A percentile compares a stretch with the other conserved stretches of the same genome.
Conservation (phyloP, 2,888 invertebrate species). For the Dolichopus griseipennis region DNA sequence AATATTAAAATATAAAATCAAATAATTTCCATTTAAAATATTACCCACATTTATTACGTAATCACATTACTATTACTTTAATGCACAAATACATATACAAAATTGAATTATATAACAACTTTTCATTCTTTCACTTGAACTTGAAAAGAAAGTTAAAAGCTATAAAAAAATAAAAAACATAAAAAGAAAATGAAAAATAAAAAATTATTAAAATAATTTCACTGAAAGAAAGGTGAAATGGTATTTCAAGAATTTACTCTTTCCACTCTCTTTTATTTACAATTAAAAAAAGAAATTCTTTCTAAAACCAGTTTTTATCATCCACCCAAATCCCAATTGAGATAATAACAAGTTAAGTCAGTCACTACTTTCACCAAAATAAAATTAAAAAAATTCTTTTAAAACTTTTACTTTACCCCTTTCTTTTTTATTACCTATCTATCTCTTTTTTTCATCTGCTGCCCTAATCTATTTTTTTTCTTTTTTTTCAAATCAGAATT, state of each 20-base stretch:
- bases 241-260: not conserved
- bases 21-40: no score
- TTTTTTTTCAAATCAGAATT: no score
- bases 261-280: not conserved
- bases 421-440: no score
- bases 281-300: not conserved
- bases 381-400: no score
- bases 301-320: not conserved
- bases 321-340: no score
- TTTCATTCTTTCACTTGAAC: not conserved
- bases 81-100: not conserved
- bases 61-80: no score
- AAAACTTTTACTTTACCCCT: no score
- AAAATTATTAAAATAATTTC: not conserved
- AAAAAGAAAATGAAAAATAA: not conserved
- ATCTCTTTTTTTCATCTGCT: no score
- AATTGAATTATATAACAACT: not conserved
- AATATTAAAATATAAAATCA: no score
- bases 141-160: not conserved
- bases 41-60: no score
- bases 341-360: not conserved
- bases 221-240: constrained; percentile 6
- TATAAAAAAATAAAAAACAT: not conserved
- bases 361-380: not conserved
- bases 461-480: no score